A percentile compares a stretch with the other conserved stretches of the same genome.
Conservation (phyloP, 2,888 invertebrate species). For the Acronicta leporina region DNA sequence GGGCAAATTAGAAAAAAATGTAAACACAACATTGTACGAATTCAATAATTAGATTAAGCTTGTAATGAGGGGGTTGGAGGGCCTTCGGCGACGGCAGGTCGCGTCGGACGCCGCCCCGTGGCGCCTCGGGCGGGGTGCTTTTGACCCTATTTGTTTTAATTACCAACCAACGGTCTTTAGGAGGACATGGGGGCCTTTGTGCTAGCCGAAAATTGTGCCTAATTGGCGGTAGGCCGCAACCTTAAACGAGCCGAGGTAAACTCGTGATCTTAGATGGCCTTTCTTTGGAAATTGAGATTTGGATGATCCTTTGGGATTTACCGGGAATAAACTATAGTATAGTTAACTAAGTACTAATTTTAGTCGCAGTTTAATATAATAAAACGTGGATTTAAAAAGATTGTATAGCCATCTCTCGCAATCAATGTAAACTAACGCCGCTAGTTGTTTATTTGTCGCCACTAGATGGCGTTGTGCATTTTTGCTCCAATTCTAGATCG, state of each 20-base stretch:
- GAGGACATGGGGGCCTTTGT: slow-evolving; percentile 83
- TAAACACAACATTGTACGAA: slow-evolving; percentile 89
- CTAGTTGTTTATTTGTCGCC: too few species aligned
- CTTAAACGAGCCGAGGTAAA: slow-evolving; percentile 63
- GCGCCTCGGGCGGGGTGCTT: slow-evolving; percentile 85
- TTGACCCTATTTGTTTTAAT: slow-evolving; percentile 89
- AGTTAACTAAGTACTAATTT: slow-evolving; percentile 30
- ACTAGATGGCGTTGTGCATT: too few species aligned
- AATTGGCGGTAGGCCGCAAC: slow-evolving; percentile 81
- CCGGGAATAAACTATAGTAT: slow-evolving; percentile 23
- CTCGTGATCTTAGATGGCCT: slow-evolving; percentile 44
- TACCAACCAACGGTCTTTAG: slow-evolving; percentile 84
- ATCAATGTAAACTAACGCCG: too few species aligned
- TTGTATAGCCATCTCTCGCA: too few species aligned
- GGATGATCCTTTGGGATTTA: slow-evolving; percentile 24
- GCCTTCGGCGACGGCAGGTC: slow-evolving; percentile 83
- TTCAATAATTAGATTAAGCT: slow-evolving; percentile 89
- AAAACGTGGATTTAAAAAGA: not conserved
- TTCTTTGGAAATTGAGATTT: slow-evolving; percentile 44
- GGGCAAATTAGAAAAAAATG: slow-evolving; percentile 87
- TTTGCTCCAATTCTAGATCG: too few species aligned
- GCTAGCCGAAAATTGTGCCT: slow-evolving; percentile 83
- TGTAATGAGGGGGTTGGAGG: slow-evolving; percentile 84
- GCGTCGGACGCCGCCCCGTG: slow-evolving; percentile 79
- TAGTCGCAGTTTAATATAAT: slow-evolving; percentile 26